Evolutionary conservation across 2,888 invertebrate genomes (phyloP), one percentile per base, ranked within the genome.

Genomic region (Ormyrus nitidulus): DNA sequence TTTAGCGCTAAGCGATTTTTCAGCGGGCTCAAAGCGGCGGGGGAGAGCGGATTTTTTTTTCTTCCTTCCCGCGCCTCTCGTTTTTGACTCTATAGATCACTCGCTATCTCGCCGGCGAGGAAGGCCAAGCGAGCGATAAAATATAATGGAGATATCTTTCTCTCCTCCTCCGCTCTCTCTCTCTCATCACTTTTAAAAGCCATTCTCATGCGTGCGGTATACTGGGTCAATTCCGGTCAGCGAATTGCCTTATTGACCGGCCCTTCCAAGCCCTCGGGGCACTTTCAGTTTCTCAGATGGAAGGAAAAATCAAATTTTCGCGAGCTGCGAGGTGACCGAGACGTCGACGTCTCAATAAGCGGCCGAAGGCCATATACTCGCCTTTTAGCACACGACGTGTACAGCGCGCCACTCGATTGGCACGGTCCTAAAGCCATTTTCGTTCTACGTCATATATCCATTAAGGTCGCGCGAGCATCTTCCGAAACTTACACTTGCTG

Each of bases 191-290:
- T 77, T 78, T 78, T 73, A 78, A 81, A 78, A 81, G 70, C 64
- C 46, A 74, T 75, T 76, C 54, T 56, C 53, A 10, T 13, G 54
- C 1, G 72, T 65, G 65, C 68, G 79, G 77, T 77, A 76, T 85
- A 85, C 84, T 86, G 85, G 88, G 86, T 88, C 89, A 89, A 89
- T 89, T 89, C 86, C 84, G 88, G 87, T 86, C 88, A 88, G 86
- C 85, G 87, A 89, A 90, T 90, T 89, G 90, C 89, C 89, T 90
- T 90, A 90, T 90, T 90, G 90, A 89, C 87, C 86, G 86, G 83
- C 85, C 86, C 87, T 83, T 83, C 85, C 83, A 83, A 81, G 82
- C 84, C 71, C 75, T 69, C 76, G 81, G 83, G 65, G 77, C 86
- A 86, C 86, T 85, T 86, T 86, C 85, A 84, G 84, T 85, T 87